These are phyloP conservation scores for Cetoscarus ocellatus DNA, from an alignment of 2,797 vertebrate species.

Conservation along the genomic window DNA sequence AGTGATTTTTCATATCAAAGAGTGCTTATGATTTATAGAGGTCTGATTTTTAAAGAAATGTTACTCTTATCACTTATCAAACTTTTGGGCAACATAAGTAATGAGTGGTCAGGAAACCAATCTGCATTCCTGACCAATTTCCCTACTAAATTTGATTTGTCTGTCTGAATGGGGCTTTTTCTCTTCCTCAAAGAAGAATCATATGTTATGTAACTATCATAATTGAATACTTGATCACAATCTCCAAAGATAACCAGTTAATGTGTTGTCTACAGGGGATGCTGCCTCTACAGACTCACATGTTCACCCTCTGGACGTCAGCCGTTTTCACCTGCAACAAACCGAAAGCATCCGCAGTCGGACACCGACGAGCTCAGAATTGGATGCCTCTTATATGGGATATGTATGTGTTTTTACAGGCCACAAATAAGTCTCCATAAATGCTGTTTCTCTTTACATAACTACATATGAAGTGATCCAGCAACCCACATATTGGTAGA, in stretches of 20 bases:
- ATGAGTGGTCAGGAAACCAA: conserved; percentile 12
- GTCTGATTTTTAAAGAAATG: not conserved
- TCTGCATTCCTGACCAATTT: conserved; percentile 25
- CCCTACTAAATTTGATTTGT: conserved; percentile 31
- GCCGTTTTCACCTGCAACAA: conserved; percentile 90
- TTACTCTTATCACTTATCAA: not conserved
- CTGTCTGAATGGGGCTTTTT: conserved; percentile 45
- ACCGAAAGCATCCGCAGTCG: conserved; percentile 88
- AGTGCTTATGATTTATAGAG: not conserved
- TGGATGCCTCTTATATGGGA: conserved; percentile 92
- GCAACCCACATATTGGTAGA: no score
- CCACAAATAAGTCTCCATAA: not conserved
- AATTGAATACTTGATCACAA: not conserved
- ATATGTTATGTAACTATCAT: conserved; percentile 13
- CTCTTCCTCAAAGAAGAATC: conserved; percentile 21
- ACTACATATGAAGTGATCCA: not conserved
- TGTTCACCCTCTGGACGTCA: conserved; percentile 86
- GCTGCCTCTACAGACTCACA: conserved; percentile 85
- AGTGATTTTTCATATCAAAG: not conserved
- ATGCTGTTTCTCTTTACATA: not conserved
- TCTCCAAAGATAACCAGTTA: conserved; percentile 12
- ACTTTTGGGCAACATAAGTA: not conserved
- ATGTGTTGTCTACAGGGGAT: conserved; percentile 81
- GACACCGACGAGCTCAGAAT: conserved; percentile 90
- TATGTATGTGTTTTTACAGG: conserved; percentile 86